These are phyloP conservation scores for Pipistrellus nathusii DNA, from an alignment of 2,797 vertebrate genomes.

Conservation along the genomic window DNA sequence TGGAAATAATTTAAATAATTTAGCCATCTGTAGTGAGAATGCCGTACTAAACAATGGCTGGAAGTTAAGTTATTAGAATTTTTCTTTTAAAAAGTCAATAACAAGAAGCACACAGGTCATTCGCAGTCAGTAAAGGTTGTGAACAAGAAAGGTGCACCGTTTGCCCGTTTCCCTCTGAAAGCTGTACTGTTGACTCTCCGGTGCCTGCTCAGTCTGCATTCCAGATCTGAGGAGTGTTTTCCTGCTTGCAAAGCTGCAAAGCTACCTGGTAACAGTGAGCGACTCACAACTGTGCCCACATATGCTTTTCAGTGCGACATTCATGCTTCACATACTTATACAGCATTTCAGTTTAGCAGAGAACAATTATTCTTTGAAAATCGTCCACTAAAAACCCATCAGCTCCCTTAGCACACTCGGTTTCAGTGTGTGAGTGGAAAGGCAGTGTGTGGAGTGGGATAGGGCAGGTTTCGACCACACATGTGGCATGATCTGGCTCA, in stretches of 20 bases:
- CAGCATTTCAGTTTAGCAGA: slow-evolving; percentile 37
- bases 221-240: slow-evolving; percentile 72
- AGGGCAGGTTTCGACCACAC: background rate
- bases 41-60: slow-evolving; percentile 28
- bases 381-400: slow-evolving; percentile 3
- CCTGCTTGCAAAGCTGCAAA: slow-evolving; percentile 70
- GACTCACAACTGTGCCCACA: slow-evolving; percentile 69
- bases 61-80: slow-evolving; percentile 18
- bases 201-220: slow-evolving; percentile 70
- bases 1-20: slow-evolving; percentile 35
- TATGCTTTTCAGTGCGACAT: slow-evolving; percentile 56
- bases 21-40: background rate
- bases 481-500: background rate
- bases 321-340: slow-evolving; percentile 61
- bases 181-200: slow-evolving; percentile 71
- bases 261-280: slow-evolving; percentile 36
- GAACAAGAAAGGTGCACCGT: slow-evolving; percentile 75
- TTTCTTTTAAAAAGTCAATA: background rate
- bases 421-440: slow-evolving; percentile 32
- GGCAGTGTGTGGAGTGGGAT: background rate
- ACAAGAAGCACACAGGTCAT: slow-evolving; percentile 66
- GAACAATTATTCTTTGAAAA: slow-evolving; percentile 40
- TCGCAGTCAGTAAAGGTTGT: slow-evolving; percentile 71
- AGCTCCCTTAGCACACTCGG: slow-evolving; percentile 24
- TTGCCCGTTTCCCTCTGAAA: slow-evolving; percentile 77